Conservation (phyloP, 1,140 invertebrate species). For the Cepaea nemoralis region DNA sequence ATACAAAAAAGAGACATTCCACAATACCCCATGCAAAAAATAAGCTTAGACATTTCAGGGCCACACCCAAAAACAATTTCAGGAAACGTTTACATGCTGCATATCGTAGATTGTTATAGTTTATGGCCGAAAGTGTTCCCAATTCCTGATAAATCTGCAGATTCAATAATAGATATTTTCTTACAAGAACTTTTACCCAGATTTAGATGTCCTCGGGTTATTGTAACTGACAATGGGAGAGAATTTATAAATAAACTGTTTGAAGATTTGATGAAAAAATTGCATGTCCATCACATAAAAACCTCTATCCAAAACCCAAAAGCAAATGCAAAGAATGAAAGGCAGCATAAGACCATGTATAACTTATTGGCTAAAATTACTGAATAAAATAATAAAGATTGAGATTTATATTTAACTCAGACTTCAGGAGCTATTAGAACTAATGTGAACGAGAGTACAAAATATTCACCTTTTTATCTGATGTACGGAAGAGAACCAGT, state of each 20-base stretch:
- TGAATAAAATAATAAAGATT: neutral
- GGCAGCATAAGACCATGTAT: neutral
- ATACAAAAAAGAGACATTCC: neutral
- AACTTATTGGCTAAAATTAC: neutral
- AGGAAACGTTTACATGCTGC: neutral
- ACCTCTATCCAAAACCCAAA: neutral
- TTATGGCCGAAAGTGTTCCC: neutral
- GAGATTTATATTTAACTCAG: neutral
- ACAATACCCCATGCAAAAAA: neutral
- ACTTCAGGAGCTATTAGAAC: neutral
- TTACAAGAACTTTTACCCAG: neutral
- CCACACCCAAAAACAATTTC: neutral
- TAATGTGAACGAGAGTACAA: neutral
- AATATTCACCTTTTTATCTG: neutral
- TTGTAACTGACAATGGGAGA: neutral
- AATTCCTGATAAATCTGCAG: neutral
- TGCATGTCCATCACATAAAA: neutral
- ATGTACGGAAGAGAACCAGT: neutral
- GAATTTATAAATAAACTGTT: neutral
- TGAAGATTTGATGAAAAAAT: neutral
- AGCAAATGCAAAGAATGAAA: neutral
- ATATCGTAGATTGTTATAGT: neutral
- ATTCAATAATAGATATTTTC: neutral
- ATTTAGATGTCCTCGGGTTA: neutral
- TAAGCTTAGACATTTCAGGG: neutral